Evolutionary conservation across 2,113 vertebrate genomes (phyloP).

Genomic region (Irena cyanogastra): DNA sequence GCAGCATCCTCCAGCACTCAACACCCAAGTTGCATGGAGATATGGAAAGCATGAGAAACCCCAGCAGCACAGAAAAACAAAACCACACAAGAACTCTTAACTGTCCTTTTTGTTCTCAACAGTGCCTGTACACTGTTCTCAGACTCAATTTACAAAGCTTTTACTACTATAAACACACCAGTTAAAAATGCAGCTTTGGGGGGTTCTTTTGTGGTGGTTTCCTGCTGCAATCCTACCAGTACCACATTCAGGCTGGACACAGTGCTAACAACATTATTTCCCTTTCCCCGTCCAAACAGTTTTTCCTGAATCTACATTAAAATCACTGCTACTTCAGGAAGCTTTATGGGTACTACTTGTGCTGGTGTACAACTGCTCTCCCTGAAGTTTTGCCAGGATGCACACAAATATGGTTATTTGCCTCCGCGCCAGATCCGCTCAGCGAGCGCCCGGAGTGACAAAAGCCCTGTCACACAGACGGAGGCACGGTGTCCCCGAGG

Average conservation of each 20-base stretch:
- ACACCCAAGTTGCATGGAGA: background rate
- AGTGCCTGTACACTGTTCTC: background rate
- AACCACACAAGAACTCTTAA: rapidly evolving
- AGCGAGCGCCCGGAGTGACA: background rate
- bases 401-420: background rate
- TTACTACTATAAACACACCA: background rate
- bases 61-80: background rate
- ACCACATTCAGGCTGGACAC: background rate
- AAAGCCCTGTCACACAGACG: background rate
- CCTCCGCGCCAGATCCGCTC: background rate
- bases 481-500: background rate
- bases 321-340: background rate
- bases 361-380: background rate
- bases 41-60: background rate
- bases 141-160: background rate
- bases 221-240: background rate
- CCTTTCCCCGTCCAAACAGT: background rate
- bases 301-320: background rate
- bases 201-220: background rate
- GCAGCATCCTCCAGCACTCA: background rate
- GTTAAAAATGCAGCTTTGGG: background rate
- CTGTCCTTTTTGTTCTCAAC: rapidly evolving
- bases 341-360: background rate
- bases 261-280: background rate
- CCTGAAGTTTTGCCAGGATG: background rate